Evolutionary conservation across 2,113 vertebrate species (phyloP).

Genomic region (Mormoops blainvillei): DNA sequence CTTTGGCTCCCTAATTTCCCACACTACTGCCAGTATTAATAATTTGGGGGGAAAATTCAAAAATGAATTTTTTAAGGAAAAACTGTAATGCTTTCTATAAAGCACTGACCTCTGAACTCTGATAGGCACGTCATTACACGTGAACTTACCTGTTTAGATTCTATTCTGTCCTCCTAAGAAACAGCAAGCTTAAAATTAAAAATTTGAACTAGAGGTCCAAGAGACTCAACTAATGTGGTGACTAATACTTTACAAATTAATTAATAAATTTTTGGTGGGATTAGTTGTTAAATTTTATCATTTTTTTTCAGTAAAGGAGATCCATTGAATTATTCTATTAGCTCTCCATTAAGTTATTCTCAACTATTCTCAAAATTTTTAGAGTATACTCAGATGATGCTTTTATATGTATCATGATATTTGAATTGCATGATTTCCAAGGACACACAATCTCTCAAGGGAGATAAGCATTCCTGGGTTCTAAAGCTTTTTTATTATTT

Average conservation of each 20-base stretch:
- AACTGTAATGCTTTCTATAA: background rate
- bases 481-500: slow-evolving; percentile 44
- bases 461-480: background rate
- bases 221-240: background rate
- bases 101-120: background rate
- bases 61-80: slow-evolving; percentile 15
- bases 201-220: background rate
- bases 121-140: background rate
- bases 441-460: background rate
- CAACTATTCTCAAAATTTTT: background rate
- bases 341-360: background rate
- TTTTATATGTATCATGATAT: background rate
- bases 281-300: background rate
- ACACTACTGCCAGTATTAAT: no score
- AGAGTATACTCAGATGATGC: background rate
- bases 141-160: background rate
- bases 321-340: background rate
- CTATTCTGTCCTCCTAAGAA: background rate
- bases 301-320: background rate
- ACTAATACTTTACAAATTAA: background rate
- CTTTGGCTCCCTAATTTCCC: no score
- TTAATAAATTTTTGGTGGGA: background rate
- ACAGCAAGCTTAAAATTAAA: slow-evolving; percentile 20
- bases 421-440: slow-evolving; percentile 21
- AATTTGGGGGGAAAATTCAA: no score